A percentile compares a stretch with the other conserved stretches of the same genome.
Conservation (phyloP, 37 sponge, comb jelly and placozoan species). For the Trichoplax adhaerens region DNA sequence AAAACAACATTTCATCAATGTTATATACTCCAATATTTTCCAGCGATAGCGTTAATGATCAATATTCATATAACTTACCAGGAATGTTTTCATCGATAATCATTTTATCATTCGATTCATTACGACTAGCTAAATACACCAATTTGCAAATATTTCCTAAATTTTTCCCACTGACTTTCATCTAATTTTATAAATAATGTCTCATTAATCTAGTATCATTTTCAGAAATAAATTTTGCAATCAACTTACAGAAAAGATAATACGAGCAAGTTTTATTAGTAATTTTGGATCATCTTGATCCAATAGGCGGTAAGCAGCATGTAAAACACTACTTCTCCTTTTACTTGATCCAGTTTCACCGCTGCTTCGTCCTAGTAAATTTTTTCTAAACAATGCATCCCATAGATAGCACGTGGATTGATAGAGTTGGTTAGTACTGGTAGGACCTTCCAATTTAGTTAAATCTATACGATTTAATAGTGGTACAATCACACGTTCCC, state of each 20-base stretch:
- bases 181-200: conserved; percentile 17
- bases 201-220: neutral
- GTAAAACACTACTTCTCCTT: conserved; percentile 22
- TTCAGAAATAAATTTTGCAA: neutral
- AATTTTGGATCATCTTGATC: conserved; percentile 32
- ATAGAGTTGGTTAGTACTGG: conserved; percentile 13
- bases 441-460: neutral
- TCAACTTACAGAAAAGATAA: conserved; percentile 42
- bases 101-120: conserved; percentile 39
- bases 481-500: conserved; percentile 37
- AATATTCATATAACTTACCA: conserved; percentile 11
- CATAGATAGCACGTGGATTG: conserved; percentile 19
- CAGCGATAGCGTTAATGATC: too few relatives aligned
- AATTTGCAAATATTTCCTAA: conserved; percentile 59
- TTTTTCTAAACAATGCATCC: conserved; percentile 9
- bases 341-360: conserved; percentile 31
- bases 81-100: conserved; percentile 31
- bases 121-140: conserved; percentile 34
- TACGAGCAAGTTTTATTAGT: conserved; percentile 42
- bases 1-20: neutral
- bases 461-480: conserved; percentile 21
- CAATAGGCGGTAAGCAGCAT: conserved; percentile 31
- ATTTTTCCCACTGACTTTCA: conserved; percentile 72
- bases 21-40: too few relatives aligned
- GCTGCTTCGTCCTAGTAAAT: conserved; percentile 32